A percentile compares a stretch with the other conserved stretches of the same genome.
These are phyloP conservation scores for Odocoileus hemionus DNA, from an alignment of 2,113 vertebrate species.

Conservation along the genomic window DNA sequence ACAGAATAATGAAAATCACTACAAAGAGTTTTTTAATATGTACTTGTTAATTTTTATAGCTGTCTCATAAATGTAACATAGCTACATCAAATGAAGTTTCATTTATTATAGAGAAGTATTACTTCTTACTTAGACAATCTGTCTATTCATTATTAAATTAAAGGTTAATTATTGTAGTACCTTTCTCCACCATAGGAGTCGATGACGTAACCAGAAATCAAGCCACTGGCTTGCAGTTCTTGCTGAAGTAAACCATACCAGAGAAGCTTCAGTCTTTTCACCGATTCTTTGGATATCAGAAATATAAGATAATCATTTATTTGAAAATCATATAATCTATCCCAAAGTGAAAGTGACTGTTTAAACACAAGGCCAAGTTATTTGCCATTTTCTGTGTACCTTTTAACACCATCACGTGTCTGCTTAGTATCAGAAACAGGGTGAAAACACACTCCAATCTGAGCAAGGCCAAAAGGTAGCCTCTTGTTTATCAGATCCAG, in stretches of 20 bases:
- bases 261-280: slow-evolving; percentile 87
- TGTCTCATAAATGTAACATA: not conserved
- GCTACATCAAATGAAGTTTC: not conserved
- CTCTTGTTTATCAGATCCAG: slow-evolving; percentile 89
- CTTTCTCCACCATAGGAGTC: slow-evolving; percentile 97
- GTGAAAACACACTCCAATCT: slow-evolving; percentile 90
- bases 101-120: not conserved
- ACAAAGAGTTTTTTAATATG: not conserved
- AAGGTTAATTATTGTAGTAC: slow-evolving; percentile 74
- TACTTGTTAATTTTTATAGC: not conserved
- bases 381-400: slow-evolving; percentile 69
- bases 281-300: slow-evolving; percentile 82
- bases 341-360: not conserved
- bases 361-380: not conserved
- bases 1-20: not conserved
- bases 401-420: slow-evolving; percentile 3
- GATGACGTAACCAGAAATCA: slow-evolving; percentile 95
- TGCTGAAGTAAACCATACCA: slow-evolving; percentile 94
- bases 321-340: slow-evolving; percentile 53
- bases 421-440: slow-evolving; percentile 55
- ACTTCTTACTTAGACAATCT: not conserved
- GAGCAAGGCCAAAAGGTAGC: slow-evolving; percentile 92
- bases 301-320: slow-evolving; percentile 75
- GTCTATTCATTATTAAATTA: not conserved
- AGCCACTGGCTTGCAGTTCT: slow-evolving; percentile 94